These are phyloP conservation scores for Saguinus midas DNA, from an alignment of 2,113 vertebrate genomes.

Conservation along the genomic window DNA sequence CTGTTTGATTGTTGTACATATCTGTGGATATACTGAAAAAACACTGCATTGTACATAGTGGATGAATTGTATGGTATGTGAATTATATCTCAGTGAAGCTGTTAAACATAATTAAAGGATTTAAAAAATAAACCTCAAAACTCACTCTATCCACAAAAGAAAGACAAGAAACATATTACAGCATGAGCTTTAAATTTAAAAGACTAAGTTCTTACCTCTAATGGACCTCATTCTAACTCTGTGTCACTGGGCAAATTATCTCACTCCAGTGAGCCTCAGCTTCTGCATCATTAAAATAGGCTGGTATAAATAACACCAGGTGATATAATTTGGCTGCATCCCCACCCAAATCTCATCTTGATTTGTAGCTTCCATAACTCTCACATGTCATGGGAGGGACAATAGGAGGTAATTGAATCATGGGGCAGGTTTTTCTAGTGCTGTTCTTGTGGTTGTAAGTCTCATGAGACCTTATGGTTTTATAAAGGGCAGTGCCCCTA, in stretches of 20 bases:
- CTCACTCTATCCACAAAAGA: not conserved
- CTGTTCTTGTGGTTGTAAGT: too few relatives aligned
- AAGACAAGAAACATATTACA: not conserved
- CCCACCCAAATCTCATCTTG: too few relatives aligned
- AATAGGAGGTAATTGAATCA: too few relatives aligned
- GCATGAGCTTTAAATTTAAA: too few relatives aligned
- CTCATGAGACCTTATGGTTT: too few relatives aligned
- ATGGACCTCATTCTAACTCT: not conserved
- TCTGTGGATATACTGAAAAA: not conserved
- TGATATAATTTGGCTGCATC: too few relatives aligned
- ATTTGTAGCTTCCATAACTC: too few relatives aligned
- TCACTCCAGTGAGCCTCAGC: not conserved
- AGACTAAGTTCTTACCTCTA: not conserved
- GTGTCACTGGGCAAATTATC: not conserved
- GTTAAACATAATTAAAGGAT: not conserved
- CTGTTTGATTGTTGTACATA: accelerated
- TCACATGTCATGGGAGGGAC: too few relatives aligned
- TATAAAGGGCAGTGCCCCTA: too few relatives aligned
- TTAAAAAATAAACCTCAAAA: not conserved
- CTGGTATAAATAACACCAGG: not conserved
- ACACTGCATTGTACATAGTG: not conserved
- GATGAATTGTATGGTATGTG: accelerated
- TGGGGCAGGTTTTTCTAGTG: too few relatives aligned
- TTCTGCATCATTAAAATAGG: not conserved
- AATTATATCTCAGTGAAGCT: not conserved